Base-by-base conservation (phyloP, 2,888 invertebrate species). In the Acronicta leporina region DNA sequence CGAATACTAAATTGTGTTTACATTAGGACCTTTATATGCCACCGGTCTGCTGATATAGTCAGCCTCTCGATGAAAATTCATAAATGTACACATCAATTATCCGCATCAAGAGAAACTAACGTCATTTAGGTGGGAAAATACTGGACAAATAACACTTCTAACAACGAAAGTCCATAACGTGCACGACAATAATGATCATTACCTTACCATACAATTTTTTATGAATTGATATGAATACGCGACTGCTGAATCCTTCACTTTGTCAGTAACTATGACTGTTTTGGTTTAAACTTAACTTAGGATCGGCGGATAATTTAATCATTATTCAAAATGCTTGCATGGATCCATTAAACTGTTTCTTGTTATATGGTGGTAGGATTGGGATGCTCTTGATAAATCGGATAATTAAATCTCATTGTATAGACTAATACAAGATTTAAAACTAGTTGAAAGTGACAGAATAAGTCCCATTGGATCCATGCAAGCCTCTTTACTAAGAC, bases 231-330 rank as follows among this genome's bases (percentile, higher is more conserved):
- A 49, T 20, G 41, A 27, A 40, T 20, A 49, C 46, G 51, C 44
- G n/a, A 53, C 50, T 38, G 50, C 45, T 40, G 55, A 55, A 57
- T 52, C 43, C 6, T 64, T 59, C 35, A 47, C 45, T 59, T 61
- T 30, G 46, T 68, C 51, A 51, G 51, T 48, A 51, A 61, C 43
- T 30, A 47, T 50, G 51, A 74, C 63, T 65, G 52, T 50, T 69
- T 76, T 64, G 76, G 63, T 78, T 75, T 53, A 38, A 73, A 74
- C 78, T 77, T 81, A 81, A 68, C 73, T 70, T 75, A 77, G 75
- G 72, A 75, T 85, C 86, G 83, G 85, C 83, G 85, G 86, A 78
- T 80, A 69, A 73, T 75, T 78, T 63, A 76, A 76, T 77, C 59
- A 72, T 67, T 51, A 63, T 46, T 60, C 56, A 70, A 55, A 61